These are phyloP conservation scores for Danaus melanippus DNA, from an alignment of 1,140 invertebrate species.

Conservation along the genomic window DNA sequence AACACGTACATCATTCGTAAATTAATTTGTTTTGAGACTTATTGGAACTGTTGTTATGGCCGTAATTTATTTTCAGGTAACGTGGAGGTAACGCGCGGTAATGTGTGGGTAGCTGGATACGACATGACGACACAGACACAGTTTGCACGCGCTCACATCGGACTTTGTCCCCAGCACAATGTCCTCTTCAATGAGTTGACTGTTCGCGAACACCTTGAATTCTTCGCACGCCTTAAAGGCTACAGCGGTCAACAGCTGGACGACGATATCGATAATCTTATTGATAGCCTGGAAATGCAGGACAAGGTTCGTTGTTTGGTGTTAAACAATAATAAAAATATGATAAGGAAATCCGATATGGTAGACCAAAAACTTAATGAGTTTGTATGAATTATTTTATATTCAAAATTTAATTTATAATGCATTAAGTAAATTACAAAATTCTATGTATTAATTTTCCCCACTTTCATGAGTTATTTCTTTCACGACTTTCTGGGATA, in stretches of 20 bases:
- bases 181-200: constrained; percentile 93
- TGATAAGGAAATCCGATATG: too few relatives aligned
- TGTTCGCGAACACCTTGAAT: constrained; percentile 90
- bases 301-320: constrained; percentile 38
- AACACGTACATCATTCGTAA: constrained; percentile 3
- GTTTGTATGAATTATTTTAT: too few relatives aligned
- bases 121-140: constrained; percentile 75
- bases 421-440: too few relatives aligned
- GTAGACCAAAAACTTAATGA: too few relatives aligned
- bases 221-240: constrained; percentile 86
- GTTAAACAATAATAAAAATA: background rate
- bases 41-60: background rate
- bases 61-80: constrained; percentile 45
- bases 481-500: too few relatives aligned
- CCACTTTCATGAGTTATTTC: too few relatives aligned
- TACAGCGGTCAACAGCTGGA: constrained; percentile 70
- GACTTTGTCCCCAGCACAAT: constrained; percentile 96
- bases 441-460: too few relatives aligned
- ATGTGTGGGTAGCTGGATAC: constrained; percentile 79
- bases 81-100: constrained; percentile 74
- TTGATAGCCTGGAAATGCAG: constrained; percentile 50
- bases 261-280: constrained; percentile 67
- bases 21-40: background rate
- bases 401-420: too few relatives aligned
- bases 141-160: constrained; percentile 79